Evolutionary conservation across 2,888 invertebrate genomes (phyloP), one percentile per base, ranked within the genome.

Genomic region (Dugesia japonica): DNA sequence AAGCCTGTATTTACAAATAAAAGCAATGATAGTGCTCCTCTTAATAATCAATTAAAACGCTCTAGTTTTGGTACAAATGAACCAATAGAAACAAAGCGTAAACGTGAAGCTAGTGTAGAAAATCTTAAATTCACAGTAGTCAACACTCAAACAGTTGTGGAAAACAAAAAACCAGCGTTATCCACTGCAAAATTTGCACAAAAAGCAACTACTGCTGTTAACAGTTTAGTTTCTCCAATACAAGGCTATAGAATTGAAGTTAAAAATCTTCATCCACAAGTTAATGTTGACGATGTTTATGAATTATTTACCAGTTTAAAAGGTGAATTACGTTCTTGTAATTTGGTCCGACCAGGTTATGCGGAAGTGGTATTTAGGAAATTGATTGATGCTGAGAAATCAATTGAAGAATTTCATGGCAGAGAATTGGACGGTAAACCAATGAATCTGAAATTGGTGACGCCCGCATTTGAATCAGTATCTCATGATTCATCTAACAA

Each of bases 351-450:
- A 27, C 75, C 75, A 1, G 75, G 75, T 4, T 7, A 23, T 7
- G 75, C 71, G 26, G 75, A 75, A 28, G 75, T 75, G 7, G 75
- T 75, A 13, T 75, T 72, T 26, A 26, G n/a, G 7, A 23, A 26
- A 7, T 26, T 23, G 28, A 28, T 26, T 20, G 75, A 75, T 28
- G 75, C 75, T 7, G 26, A 56, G 9, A 7, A 7, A 4, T 38
- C 75, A 23, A n/a, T 75, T 20, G 23, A 23, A 9, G 42, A 42
- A 1, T 75, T 56, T 26, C 56, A 75, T 7, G 71, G 27, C 26
- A 42, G 75, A 7, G 75, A 75, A 28, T 27, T 75, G n/a, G 75
- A 75, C 27, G 75, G 75, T 13, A 38, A 42, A 9, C 75, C 75
- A 7, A 75, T 75, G 75, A 20, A 27, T 17, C 71, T 75, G n/a